phyloP scores from a whole-genome alignment of 2,888 invertebrate genomes.

The Drosophila meridiana region DNA sequence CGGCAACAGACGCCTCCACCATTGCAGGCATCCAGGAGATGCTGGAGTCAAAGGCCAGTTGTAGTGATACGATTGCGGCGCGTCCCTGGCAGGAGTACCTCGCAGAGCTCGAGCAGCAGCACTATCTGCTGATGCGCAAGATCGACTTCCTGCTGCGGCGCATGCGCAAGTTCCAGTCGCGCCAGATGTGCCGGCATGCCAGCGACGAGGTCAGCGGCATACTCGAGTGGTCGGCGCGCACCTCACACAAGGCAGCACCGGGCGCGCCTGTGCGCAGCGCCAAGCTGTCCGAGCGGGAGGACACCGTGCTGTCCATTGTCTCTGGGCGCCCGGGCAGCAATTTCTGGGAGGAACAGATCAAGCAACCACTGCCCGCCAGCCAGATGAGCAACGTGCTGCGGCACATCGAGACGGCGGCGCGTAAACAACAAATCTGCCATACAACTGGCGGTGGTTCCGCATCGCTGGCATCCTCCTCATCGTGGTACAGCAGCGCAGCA shows the following conservation, averaged over 20 bases:
- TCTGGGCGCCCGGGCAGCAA: conserved; percentile 68
- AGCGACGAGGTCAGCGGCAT: conserved; percentile 92
- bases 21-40: conserved; percentile 14
- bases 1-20: not conserved
- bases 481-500: conserved; percentile 61
- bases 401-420: conserved; percentile 81
- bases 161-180: conserved; percentile 91
- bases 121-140: conserved; percentile 88
- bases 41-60: conserved; percentile 36
- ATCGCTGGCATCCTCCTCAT: conserved; percentile 65
- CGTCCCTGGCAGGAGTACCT: conserved; percentile 73
- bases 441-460: conserved; percentile 65
- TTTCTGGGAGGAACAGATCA: conserved; percentile 83
- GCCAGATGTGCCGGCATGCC: conserved; percentile 91
- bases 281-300: conserved; percentile 49
- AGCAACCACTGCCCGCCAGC: conserved; percentile 85
- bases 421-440: conserved; percentile 79
- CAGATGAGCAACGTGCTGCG: conserved; percentile 87
- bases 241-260: conserved; percentile 53
- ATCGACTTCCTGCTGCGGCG: conserved; percentile 90
- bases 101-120: conserved; percentile 79
- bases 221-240: conserved; percentile 90
- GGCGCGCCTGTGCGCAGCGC: conserved; percentile 51
- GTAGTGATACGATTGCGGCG: not conserved
- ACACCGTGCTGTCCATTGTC: conserved; percentile 67